phyloP scores from a whole-genome alignment of 2,797 vertebrate species.

The Urosaurus nigricauda region DNA sequence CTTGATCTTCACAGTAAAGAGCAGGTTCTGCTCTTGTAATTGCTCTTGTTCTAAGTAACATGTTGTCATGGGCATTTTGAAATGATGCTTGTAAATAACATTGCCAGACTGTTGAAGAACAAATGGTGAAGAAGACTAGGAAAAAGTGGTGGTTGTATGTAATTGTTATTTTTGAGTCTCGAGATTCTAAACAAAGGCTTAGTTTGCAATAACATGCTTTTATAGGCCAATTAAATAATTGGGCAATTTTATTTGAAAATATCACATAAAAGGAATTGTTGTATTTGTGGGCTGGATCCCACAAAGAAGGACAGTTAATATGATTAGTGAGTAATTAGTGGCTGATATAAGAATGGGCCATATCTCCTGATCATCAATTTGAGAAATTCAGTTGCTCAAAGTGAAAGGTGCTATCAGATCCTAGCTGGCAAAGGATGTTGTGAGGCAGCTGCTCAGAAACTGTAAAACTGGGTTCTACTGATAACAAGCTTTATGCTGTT shows the following conservation, averaged over 20 bases:
- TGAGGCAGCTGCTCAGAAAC: constrained; percentile 41
- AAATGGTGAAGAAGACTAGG: not conserved
- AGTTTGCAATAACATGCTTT: not conserved
- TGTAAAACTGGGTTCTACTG: constrained; percentile 4
- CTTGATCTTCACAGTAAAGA: not conserved
- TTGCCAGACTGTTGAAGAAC: not conserved
- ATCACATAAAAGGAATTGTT: not conserved
- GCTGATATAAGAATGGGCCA: constrained; percentile 42
- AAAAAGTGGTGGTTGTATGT: not conserved
- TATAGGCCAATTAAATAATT: not conserved
- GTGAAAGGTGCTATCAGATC: constrained; percentile 40
- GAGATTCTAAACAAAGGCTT: not conserved
- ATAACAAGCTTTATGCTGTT: not conserved
- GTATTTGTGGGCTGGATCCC: not conserved
- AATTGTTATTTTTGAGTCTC: not conserved
- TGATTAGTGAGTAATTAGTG: not conserved
- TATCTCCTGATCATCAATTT: constrained; percentile 20
- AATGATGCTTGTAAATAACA: not conserved
- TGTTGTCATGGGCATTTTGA: not conserved
- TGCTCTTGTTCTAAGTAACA: not conserved
- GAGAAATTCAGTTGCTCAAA: constrained; percentile 49
- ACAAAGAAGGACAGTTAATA: not conserved
- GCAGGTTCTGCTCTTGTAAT: not conserved
- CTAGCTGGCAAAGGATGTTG: not conserved
- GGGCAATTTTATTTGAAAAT: not conserved